Conservation (phyloP, 2,888 invertebrate species). For the Hemithea aestivaria region DNA sequence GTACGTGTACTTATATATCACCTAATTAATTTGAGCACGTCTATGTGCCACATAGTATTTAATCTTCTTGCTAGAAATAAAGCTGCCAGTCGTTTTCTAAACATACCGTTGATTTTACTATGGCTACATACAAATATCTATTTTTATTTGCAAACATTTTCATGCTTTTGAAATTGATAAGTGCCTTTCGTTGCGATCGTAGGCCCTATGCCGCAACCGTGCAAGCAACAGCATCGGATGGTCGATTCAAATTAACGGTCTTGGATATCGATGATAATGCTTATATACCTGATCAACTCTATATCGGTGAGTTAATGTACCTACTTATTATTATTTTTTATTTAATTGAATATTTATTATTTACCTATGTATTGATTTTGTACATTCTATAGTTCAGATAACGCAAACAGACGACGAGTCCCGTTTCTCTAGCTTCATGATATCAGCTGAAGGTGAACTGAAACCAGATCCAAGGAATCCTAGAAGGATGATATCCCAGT, state of each 20-base stretch:
- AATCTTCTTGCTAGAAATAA: too few species aligned
- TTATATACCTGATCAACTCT: slow-evolving; percentile 65
- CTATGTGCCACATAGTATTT: too few species aligned
- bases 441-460: slow-evolving; percentile 64
- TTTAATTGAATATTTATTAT: neutral
- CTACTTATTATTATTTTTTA: slow-evolving; percentile 7
- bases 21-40: too few species aligned
- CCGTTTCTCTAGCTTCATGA: slow-evolving; percentile 58
- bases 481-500: slow-evolving; percentile 42
- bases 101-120: too few species aligned
- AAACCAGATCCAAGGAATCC: slow-evolving; percentile 58
- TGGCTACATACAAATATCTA: too few species aligned
- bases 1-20: too few species aligned
- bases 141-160: slow-evolving; percentile 3
- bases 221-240: slow-evolving; percentile 56
- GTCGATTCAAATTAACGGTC: slow-evolving; percentile 51
- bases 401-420: slow-evolving; percentile 53
- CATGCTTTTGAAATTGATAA: slow-evolving; percentile 4
- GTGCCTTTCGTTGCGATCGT: slow-evolving; percentile 59
- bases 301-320: slow-evolving; percentile 44
- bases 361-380: neutral
- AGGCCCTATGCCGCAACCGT: slow-evolving; percentile 58
- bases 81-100: too few species aligned
- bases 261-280: slow-evolving; percentile 44
- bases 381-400: slow-evolving; percentile 50